A percentile compares a stretch with the other conserved stretches of the same genome.
These are phyloP conservation scores for Asteroscopus sphinx DNA, from an alignment of 2,888 invertebrate species.

Conservation along the genomic window DNA sequence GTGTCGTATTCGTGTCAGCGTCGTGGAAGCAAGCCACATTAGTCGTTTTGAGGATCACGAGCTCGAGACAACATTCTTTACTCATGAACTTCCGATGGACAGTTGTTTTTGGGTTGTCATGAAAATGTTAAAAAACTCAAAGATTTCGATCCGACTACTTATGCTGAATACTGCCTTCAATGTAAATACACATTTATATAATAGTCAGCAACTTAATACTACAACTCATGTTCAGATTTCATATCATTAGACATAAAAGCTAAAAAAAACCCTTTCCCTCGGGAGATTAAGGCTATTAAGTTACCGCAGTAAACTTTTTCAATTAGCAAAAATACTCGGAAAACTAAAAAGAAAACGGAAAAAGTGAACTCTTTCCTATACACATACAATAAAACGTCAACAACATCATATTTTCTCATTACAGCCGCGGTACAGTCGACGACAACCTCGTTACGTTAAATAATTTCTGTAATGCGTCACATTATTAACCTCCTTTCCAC, in stretches of 20 bases:
- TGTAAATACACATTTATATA: too few relatives aligned
- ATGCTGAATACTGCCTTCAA: too few relatives aligned
- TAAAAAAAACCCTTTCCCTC: too few relatives aligned
- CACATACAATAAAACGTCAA: constrained; percentile 43
- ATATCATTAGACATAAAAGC: too few relatives aligned
- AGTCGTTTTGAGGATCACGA: not conserved
- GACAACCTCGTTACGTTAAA: constrained; percentile 63
- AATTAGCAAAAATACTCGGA: not conserved
- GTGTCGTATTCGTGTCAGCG: constrained; percentile 12
- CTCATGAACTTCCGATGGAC: constrained; percentile 5
- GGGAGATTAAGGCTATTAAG: too few relatives aligned
- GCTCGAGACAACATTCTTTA: constrained; percentile 5
- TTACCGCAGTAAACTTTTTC: not conserved
- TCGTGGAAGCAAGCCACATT: not conserved
- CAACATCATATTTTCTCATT: constrained; percentile 53
- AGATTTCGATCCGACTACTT: too few relatives aligned
- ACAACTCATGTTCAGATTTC: too few relatives aligned
- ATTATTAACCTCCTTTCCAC: constrained; percentile 63
- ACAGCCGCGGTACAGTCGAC: constrained; percentile 58
- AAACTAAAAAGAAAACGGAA: constrained; percentile 25
- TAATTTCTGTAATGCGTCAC: constrained; percentile 63
- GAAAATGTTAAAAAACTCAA: too few relatives aligned
- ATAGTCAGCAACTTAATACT: too few relatives aligned
- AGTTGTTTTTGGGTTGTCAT: too few relatives aligned
- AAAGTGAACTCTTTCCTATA: constrained; percentile 6